These are phyloP conservation scores for Apis cerana DNA, from an alignment of 1,140 invertebrate genomes.

Conservation along the genomic window DNA sequence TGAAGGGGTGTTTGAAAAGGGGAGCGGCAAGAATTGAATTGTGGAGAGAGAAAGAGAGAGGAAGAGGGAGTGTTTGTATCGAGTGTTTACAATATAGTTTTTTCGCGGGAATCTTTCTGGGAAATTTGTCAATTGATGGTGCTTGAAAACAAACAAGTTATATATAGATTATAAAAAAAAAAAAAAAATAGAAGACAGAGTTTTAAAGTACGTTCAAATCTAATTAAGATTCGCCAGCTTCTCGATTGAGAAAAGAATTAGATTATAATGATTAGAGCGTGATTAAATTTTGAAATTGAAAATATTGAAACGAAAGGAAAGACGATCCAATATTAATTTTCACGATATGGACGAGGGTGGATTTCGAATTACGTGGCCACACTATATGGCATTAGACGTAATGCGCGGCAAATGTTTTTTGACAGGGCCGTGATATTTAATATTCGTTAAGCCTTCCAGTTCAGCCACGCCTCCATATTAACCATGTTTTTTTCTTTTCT, in stretches of 20 bases:
- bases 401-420: constrained; percentile 79
- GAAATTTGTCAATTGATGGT: too few relatives aligned
- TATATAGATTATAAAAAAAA: too few relatives aligned
- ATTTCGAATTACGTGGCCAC: constrained; percentile 62
- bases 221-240: too few relatives aligned
- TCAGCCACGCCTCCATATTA: constrained; percentile 29
- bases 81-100: too few relatives aligned
- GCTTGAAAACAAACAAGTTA: too few relatives aligned
- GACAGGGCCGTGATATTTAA: constrained; percentile 79
- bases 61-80: too few relatives aligned
- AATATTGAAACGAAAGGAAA: background rate
- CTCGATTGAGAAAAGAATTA: too few relatives aligned
- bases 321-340: constrained; percentile 9
- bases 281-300: too few relatives aligned
- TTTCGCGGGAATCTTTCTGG: too few relatives aligned
- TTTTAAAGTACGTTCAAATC: too few relatives aligned
- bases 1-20: background rate
- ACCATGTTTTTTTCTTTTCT: background rate
- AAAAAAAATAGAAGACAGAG: too few relatives aligned
- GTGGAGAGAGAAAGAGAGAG: background rate
- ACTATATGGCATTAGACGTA: constrained; percentile 76
- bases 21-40: constrained; percentile 19
- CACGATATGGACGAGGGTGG: background rate
- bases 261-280: too few relatives aligned
- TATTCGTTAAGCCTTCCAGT: constrained; percentile 67